These are phyloP conservation scores for Phalacrocorax brasilianus DNA, from an alignment of 2,113 vertebrate species.

Conservation along the genomic window DNA sequence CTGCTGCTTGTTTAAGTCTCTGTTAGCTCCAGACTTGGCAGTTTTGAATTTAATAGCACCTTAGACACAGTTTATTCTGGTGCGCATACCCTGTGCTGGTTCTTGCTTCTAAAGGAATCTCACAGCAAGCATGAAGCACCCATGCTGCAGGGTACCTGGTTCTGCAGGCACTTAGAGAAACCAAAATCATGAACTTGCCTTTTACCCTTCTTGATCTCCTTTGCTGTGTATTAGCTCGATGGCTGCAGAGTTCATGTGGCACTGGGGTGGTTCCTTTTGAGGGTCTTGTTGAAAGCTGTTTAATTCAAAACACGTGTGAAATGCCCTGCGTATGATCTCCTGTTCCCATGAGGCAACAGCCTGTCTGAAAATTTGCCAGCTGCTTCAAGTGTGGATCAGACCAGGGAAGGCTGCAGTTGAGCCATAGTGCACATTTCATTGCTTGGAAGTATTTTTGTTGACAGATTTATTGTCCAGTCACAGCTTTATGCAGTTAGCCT, in stretches of 20 bases:
- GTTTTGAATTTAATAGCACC: not conserved
- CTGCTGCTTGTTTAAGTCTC: not conserved
- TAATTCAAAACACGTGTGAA: not conserved
- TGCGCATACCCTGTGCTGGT: not conserved
- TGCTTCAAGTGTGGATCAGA: not conserved
- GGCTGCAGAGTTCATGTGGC: not conserved
- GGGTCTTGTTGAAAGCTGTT: not conserved
- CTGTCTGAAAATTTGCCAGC: not conserved
- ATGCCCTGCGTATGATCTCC: not conserved
- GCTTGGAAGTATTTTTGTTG: conserved; percentile 25
- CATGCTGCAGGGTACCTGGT: not conserved
- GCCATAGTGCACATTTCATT: not conserved
- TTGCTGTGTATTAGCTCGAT: not conserved
- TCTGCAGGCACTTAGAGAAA: not conserved
- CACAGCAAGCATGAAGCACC: not conserved
- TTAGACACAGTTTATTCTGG: not conserved
- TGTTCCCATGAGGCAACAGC: not conserved
- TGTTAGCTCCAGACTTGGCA: not conserved
- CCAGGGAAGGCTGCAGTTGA: not conserved
- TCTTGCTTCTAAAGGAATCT: not conserved
- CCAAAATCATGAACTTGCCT: not conserved
- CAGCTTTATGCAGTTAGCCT: conserved; percentile 26
- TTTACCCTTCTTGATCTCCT: not conserved
- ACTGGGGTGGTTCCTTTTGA: not conserved
- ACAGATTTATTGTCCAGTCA: conserved; percentile 35